Evolutionary conservation across 2,797 vertebrate species (phyloP).

Genomic region (Dryobates pubescens): DNA sequence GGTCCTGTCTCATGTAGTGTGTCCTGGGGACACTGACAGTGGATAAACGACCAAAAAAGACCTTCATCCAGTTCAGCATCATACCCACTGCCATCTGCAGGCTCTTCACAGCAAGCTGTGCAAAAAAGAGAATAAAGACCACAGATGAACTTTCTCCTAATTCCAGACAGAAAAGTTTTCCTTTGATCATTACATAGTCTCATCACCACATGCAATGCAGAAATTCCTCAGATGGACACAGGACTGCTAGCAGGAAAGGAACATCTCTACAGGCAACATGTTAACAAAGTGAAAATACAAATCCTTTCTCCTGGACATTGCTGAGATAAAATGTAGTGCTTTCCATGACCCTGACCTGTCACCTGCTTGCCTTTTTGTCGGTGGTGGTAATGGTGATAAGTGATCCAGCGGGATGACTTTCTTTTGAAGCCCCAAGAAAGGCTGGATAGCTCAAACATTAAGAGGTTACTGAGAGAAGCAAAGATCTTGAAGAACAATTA

Average conservation of each 20-base stretch:
- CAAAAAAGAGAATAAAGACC: neutral
- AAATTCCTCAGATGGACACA: neutral
- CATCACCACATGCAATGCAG: neutral
- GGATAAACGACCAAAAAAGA: neutral
- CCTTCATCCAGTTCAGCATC: neutral
- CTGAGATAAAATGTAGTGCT: neutral
- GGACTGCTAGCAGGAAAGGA: neutral
- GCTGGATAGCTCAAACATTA: neutral
- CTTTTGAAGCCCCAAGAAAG: neutral
- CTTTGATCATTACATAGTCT: neutral
- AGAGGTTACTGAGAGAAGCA: neutral
- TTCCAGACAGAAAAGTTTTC: neutral
- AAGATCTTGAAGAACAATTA: slow-evolving; percentile 1
- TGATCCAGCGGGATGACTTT: slow-evolving; percentile 7
- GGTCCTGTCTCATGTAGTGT: accelerated
- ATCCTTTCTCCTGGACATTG: neutral
- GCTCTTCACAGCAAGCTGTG: neutral
- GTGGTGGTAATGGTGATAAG: neutral
- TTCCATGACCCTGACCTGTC: neutral
- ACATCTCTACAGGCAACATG: neutral
- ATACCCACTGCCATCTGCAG: neutral
- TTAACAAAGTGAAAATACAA: slow-evolving; percentile 25
- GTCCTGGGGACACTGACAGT: no score
- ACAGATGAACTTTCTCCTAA: neutral
- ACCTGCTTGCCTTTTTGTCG: slow-evolving; percentile 6